Percentiles rank a stretch among this genome's conserved stretches.
phyloP scores from a whole-genome alignment of 2,888 invertebrate species.

The Listrodromus nycthemerus region DNA sequence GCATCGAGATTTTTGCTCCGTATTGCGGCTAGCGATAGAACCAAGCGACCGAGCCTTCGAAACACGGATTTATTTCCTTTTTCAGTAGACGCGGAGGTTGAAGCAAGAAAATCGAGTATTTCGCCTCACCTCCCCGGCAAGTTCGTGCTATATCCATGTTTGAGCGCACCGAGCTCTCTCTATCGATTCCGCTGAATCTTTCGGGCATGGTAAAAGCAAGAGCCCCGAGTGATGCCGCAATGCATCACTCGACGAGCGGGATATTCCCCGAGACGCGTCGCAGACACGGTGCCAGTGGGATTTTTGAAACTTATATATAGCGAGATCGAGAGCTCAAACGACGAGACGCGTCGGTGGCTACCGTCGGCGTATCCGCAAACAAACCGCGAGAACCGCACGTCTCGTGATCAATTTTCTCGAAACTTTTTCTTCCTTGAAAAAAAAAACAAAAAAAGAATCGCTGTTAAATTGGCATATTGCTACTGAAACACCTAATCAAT shows the following conservation, averaged over 20 bases:
- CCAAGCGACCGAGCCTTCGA: conserved; percentile 20
- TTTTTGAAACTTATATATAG: conserved; percentile 12
- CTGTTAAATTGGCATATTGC: conserved; percentile 43
- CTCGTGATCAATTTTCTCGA: conserved; percentile 60
- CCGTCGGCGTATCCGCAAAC: conserved; percentile 58
- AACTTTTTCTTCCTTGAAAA: conserved; percentile 19
- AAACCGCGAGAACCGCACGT: conserved; percentile 59
- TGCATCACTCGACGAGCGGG: conserved; percentile 71
- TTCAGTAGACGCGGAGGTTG: conserved; percentile 3
- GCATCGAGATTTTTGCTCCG: conserved; percentile 7
- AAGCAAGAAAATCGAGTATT: conserved; percentile 28
- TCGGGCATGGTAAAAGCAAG: conserved; percentile 18
- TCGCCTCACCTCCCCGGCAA: neutral
- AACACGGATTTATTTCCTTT: conserved; percentile 37
- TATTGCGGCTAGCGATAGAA: conserved; percentile 21
- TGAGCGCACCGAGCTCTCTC: conserved; percentile 18
- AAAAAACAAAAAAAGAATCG: neutral
- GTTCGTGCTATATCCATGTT: conserved; percentile 9
- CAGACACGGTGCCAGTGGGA: conserved; percentile 22
- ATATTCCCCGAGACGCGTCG: conserved; percentile 39
- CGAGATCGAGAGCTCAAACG: conserved; percentile 28
- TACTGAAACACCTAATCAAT: conserved; percentile 42
- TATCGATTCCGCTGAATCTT: conserved; percentile 45
- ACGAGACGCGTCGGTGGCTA: conserved; percentile 26
- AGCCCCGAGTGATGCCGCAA: conserved; percentile 69